Conservation (phyloP, 2,113 vertebrate genomes). For the Gasterosteus aculeatus region DNA sequence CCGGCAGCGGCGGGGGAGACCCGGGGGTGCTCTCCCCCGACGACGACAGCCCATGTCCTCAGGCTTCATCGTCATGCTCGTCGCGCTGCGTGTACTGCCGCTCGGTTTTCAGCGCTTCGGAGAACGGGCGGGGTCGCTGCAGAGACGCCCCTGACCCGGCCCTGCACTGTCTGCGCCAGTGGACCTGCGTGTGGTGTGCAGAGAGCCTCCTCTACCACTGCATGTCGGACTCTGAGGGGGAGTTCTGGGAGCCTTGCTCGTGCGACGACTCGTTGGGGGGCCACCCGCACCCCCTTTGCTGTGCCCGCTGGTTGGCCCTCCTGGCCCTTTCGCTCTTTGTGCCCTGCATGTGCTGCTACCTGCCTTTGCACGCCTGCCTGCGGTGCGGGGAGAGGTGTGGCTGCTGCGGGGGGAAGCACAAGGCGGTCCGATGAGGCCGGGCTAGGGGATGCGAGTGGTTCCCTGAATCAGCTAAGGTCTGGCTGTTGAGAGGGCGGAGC, state of each 20-base stretch:
- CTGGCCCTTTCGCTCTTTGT: constrained; percentile 88
- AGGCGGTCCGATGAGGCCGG: constrained; percentile 89
- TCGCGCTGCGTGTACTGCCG: constrained; percentile 93
- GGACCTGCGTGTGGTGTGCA: constrained; percentile 94
- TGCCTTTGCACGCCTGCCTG: constrained; percentile 91
- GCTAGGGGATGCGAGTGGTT: constrained; percentile 35
- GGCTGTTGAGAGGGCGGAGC: constrained; percentile 45
- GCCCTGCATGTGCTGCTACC: constrained; percentile 96
- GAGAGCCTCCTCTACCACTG: constrained; percentile 96
- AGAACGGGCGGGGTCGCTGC: constrained; percentile 90
- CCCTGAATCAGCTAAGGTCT: constrained; percentile 42
- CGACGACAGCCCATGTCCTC: constrained; percentile 83
- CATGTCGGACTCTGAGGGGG: constrained; percentile 94
- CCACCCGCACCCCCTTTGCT: constrained; percentile 86
- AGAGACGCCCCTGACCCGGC: constrained; percentile 91
- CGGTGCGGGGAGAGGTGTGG: constrained; percentile 90
- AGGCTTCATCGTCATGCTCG: constrained; percentile 81
- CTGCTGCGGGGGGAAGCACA: constrained; percentile 92
- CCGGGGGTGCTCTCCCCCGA: constrained; percentile 77
- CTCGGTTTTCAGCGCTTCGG: constrained; percentile 87
- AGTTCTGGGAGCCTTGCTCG: constrained; percentile 94
- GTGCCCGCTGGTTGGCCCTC: constrained; percentile 90
- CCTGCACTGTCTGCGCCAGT: constrained; percentile 87
- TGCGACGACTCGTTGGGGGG: constrained; percentile 87
- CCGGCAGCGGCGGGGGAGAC: constrained; percentile 62